These are phyloP conservation scores for Didymodactylos carnosus DNA, from an alignment of 2,888 invertebrate species.

Conservation along the genomic window DNA sequence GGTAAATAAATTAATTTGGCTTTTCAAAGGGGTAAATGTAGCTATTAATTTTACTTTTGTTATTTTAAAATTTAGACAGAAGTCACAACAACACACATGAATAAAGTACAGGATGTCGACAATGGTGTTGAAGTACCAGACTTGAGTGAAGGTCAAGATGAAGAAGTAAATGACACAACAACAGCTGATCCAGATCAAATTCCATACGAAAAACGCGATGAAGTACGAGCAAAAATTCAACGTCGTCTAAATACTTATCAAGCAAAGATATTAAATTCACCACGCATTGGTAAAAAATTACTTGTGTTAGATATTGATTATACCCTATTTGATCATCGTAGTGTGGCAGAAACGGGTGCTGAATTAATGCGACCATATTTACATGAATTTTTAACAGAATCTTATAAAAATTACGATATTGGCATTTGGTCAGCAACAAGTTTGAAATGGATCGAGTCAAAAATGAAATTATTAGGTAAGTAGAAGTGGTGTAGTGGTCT, in stretches of 20 bases:
- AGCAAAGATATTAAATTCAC: slow-evolving; percentile 57
- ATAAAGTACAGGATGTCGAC: slow-evolving; percentile 50
- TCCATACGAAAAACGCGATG: slow-evolving; percentile 33
- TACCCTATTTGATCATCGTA: slow-evolving; percentile 81
- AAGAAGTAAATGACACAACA: slow-evolving; percentile 51
- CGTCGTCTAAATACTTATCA: slow-evolving; percentile 62
- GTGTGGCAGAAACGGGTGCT: slow-evolving; percentile 62
- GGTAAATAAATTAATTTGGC: too few relatives aligned
- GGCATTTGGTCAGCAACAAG: slow-evolving; percentile 95
- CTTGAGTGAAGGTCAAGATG: slow-evolving; percentile 69
- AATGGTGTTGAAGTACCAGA: slow-evolving; percentile 62
- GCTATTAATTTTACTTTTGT: background rate
- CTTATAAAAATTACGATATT: slow-evolving; percentile 58
- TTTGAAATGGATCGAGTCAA: slow-evolving; percentile 95
- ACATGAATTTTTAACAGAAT: slow-evolving; percentile 66
- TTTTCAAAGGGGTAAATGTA: background rate
- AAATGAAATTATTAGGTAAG: slow-evolving; percentile 80
- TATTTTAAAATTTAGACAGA: background rate
- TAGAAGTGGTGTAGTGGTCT: too few relatives aligned
- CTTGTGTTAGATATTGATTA: slow-evolving; percentile 87
- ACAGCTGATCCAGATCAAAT: background rate
- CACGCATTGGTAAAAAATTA: slow-evolving; percentile 63
- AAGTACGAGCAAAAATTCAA: slow-evolving; percentile 42
- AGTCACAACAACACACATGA: background rate
- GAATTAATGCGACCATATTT: slow-evolving; percentile 83